Evolutionary conservation across 2,888 invertebrate genomes (phyloP).

Genomic region (Aquatica leii): DNA sequence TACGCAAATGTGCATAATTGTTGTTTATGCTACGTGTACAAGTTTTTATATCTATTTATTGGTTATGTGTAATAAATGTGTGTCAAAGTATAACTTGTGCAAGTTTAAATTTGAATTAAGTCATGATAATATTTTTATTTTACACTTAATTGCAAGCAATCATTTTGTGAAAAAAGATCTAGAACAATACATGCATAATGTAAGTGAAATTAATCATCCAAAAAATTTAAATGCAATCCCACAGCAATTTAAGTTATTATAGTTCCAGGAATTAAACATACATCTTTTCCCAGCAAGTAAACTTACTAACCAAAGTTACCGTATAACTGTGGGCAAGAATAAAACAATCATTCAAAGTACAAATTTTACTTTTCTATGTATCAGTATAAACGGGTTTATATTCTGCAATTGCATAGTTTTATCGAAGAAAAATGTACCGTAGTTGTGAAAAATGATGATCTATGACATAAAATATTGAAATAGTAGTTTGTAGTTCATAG

Average conservation of each 20-base stretch:
- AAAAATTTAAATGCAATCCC: neutral
- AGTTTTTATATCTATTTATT: too few relatives aligned
- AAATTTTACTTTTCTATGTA: neutral
- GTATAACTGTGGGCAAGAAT: neutral
- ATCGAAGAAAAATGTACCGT: too few relatives aligned
- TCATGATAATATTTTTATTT: neutral
- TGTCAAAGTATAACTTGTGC: too few relatives aligned
- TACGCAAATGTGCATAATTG: too few relatives aligned
- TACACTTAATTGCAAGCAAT: neutral
- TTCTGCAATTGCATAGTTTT: neutral
- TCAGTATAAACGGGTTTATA: neutral
- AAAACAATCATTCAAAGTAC: neutral
- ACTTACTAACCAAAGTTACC: neutral
- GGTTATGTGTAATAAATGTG: too few relatives aligned
- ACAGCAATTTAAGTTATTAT: neutral
- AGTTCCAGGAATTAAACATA: neutral
- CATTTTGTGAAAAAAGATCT: conserved; percentile 8
- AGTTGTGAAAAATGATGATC: neutral
- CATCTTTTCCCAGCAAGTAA: neutral
- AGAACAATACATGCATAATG: neutral
- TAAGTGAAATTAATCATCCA: neutral
- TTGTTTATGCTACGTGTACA: too few relatives aligned
- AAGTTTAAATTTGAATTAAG: too few relatives aligned
- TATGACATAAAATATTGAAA: too few relatives aligned
- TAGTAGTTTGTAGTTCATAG: too few relatives aligned